These are phyloP conservation scores for Theristus sp. DNA, from an alignment of 2,888 invertebrate species.

Conservation along the genomic window DNA sequence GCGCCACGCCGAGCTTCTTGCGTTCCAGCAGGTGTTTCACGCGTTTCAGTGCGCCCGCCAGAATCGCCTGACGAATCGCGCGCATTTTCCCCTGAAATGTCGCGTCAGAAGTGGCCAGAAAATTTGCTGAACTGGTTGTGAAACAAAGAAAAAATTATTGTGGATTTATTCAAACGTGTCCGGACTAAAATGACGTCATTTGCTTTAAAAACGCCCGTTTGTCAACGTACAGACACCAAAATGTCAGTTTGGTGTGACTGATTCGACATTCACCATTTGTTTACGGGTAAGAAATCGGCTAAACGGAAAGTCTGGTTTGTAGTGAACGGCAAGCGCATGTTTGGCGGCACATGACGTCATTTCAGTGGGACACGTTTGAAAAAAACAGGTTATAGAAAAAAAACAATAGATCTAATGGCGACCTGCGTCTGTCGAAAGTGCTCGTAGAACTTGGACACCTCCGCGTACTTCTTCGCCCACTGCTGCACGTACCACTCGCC, in stretches of 20 bases:
- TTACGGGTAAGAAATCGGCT: no score
- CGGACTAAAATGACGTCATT: no score
- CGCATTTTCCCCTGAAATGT: conserved; percentile 13
- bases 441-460: conserved; percentile 3
- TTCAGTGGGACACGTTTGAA: not conserved
- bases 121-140: no score
- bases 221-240: no score
- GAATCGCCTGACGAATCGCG: conserved; percentile 15
- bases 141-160: no score
- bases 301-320: no score
- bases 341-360: not conserved
- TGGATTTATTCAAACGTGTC: no score
- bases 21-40: conserved; percentile 27
- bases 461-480: conserved; percentile 1
- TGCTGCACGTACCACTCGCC: not conserved
- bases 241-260: not conserved
- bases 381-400: not conserved
- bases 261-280: no score
- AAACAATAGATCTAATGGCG: not conserved
- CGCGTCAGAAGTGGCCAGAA: no score
- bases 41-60: conserved; percentile 31
- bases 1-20: conserved; percentile 30
- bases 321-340: no score
- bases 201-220: no score
- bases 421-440: conserved; percentile 2